Evolutionary conservation across 2,888 invertebrate species (phyloP).

Genomic region (Parascotia fuliginaria): DNA sequence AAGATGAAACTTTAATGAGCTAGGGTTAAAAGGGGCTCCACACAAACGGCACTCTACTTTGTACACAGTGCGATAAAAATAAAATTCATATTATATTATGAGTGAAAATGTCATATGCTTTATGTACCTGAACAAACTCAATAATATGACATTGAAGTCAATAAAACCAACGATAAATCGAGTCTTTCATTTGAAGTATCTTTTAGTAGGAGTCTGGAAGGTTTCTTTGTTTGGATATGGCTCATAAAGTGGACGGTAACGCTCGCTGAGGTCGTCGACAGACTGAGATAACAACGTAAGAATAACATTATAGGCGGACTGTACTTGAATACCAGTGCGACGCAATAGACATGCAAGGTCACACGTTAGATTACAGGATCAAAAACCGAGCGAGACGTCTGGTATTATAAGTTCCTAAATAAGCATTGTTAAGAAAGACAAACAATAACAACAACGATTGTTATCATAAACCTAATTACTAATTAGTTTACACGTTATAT

Average conservation of each 20-base stretch:
- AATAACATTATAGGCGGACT: conserved; percentile 34
- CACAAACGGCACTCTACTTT: conserved; percentile 44
- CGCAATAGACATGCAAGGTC: conserved; percentile 45
- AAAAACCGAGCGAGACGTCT: conserved; percentile 6
- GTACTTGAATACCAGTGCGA: conserved; percentile 32
- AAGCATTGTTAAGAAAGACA: conserved; percentile 31
- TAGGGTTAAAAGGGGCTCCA: conserved; percentile 51
- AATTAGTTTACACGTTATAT: conserved; percentile 17
- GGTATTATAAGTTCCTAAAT: conserved; percentile 39
- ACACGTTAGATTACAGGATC: conserved; percentile 26
- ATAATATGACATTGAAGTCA: conserved; percentile 10
- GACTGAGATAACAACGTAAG: conserved; percentile 42
- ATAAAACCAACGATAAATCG: conserved; percentile 31
- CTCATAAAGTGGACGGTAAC: conserved; percentile 23
- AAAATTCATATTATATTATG: conserved; percentile 39
- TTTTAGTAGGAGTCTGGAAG: conserved; percentile 18
- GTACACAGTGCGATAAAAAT: conserved; percentile 53
- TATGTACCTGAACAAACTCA: conserved; percentile 2
- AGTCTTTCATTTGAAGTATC: conserved; percentile 16
- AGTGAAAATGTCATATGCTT: conserved; percentile 19
- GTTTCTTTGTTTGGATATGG: conserved; percentile 33
- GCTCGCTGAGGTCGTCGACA: conserved; percentile 36
- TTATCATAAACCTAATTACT: conserved; percentile 27
- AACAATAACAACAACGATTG: conserved; percentile 17
- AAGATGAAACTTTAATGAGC: conserved; percentile 61